Conservation (phyloP, 2,888 invertebrate genomes). For the Gonocerus acuteangulatus region DNA sequence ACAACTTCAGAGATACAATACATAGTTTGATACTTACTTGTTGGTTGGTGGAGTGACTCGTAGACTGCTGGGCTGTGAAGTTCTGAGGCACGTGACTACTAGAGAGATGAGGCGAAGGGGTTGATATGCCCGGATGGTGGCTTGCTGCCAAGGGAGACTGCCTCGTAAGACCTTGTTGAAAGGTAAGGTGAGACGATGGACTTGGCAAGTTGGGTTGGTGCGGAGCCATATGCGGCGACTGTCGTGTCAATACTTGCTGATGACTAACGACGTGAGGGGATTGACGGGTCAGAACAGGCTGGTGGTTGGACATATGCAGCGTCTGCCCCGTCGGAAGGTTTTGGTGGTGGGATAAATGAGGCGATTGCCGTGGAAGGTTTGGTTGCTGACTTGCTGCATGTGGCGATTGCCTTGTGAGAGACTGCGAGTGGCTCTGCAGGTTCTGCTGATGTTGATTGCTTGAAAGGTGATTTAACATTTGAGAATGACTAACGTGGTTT, state of each 20-base stretch:
- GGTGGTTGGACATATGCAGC: conserved; percentile 31
- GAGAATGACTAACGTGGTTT: conserved; percentile 4
- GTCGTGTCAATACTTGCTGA: conserved; percentile 7
- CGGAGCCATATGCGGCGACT: not conserved
- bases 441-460: conserved; percentile 21
- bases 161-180: not conserved
- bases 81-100: not conserved
- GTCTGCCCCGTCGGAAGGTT: conserved; percentile 38
- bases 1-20: no score
- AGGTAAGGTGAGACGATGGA: not conserved
- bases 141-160: conserved; percentile 6
- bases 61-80: not conserved
- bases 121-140: not conserved
- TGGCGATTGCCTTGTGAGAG: conserved; percentile 27
- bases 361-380: conserved; percentile 35
- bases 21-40: no score
- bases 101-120: not conserved
- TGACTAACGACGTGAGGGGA: conserved; percentile 4
- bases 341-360: conserved; percentile 36
- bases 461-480: conserved; percentile 24
- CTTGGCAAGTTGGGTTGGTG: conserved; percentile 4
- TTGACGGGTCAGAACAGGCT: conserved; percentile 17
- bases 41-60: not conserved
- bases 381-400: conserved; percentile 33
- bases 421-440: conserved; percentile 16